Evolutionary conservation across 2,888 invertebrate genomes (phyloP).

Genomic region (Oscheius onirici): DNA sequence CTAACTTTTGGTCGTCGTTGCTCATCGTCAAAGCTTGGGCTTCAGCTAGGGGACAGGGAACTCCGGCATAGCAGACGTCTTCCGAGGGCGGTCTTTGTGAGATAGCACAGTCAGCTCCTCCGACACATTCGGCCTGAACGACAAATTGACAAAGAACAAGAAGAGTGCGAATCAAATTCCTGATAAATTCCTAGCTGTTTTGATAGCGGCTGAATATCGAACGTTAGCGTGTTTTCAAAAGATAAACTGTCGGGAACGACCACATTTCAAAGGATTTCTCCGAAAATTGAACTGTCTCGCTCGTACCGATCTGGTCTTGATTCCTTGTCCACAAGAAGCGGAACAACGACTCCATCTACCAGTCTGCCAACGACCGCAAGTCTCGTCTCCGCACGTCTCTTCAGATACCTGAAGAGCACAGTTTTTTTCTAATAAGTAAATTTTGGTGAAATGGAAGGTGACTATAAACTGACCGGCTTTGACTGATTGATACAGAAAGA

Average conservation of each 20-base stretch:
- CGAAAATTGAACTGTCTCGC: too few relatives aligned
- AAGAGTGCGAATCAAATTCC: too few relatives aligned
- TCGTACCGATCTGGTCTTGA: slow-evolving; percentile 37
- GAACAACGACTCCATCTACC: slow-evolving; percentile 56
- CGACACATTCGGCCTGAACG: slow-evolving; percentile 49
- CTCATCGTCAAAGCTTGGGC: slow-evolving; percentile 15
- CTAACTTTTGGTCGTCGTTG: slow-evolving; percentile 21
- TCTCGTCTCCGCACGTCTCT: slow-evolving; percentile 44
- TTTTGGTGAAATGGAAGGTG: too few relatives aligned
- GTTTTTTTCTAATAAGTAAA: background rate
- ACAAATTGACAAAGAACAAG: background rate
- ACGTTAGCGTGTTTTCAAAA: too few relatives aligned
- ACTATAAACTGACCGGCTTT: slow-evolving; percentile 41
- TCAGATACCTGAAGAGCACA: slow-evolving; percentile 36
- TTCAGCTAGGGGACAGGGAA: slow-evolving; percentile 39
- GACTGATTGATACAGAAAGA: slow-evolving; percentile 46
- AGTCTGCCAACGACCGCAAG: slow-evolving; percentile 54
- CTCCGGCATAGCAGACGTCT: slow-evolving; percentile 49
- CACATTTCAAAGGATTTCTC: background rate
- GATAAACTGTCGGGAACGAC: background rate
- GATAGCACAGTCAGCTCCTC: slow-evolving; percentile 50
- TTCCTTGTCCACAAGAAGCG: slow-evolving; percentile 58
- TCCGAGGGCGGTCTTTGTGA: slow-evolving; percentile 38
- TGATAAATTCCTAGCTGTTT: too few relatives aligned
- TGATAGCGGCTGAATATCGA: too few relatives aligned